These are phyloP conservation scores for Eueremaeus valkanovi DNA, from an alignment of 2,888 invertebrate genomes.

Conservation along the genomic window DNA sequence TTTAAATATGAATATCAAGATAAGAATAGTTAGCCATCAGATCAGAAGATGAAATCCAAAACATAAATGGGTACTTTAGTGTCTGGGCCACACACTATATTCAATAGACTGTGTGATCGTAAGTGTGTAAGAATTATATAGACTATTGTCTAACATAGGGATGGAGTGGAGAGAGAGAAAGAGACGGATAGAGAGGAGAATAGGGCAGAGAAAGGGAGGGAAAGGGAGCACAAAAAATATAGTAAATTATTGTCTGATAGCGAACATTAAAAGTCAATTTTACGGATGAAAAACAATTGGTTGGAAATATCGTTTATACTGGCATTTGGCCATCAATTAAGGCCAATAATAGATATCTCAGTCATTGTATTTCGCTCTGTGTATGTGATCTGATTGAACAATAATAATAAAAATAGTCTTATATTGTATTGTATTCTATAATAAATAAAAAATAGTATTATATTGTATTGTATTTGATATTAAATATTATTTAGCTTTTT, in stretches of 20 bases:
- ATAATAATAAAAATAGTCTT: neutral
- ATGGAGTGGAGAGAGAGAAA: neutral
- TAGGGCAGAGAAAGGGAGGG: neutral
- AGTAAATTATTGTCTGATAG: conserved; percentile 3
- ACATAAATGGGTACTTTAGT: no score
- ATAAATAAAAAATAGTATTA: no score
- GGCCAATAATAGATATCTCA: neutral
- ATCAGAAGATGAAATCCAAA: no score
- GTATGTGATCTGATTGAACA: conserved; percentile 5
- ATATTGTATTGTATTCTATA: no score
- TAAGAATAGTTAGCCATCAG: no score
- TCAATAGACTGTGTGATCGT: no score
- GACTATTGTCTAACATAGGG: no score
- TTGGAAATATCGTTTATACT: neutral
- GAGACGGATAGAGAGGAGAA: neutral
- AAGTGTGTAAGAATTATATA: no score
- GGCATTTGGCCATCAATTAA: conserved; percentile 20
- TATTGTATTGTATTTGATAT: no score
- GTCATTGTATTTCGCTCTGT: neutral
- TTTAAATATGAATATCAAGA: no score
- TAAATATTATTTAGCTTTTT: no score
- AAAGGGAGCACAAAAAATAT: neutral
- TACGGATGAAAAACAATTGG: conserved; percentile 23
- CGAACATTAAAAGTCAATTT: conserved; percentile 21
- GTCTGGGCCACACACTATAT: no score